phyloP scores from a whole-genome alignment of 1,140 invertebrate species.

The Bombyx mori region DNA sequence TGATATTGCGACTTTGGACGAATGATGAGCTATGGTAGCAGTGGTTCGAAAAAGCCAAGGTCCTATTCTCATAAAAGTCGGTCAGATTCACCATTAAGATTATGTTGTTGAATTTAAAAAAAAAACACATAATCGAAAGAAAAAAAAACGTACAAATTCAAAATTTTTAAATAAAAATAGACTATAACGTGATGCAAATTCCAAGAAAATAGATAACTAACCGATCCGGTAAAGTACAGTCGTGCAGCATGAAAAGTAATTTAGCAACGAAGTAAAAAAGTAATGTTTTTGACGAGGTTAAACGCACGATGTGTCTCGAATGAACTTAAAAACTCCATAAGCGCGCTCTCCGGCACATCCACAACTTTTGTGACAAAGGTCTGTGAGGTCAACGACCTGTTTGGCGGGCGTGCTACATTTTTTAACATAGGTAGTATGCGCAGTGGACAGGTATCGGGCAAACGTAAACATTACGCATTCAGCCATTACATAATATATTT shows the following conservation, averaged over 20 bases:
- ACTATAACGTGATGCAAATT: conserved; percentile 5
- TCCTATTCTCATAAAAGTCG: too few species aligned
- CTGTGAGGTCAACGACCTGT: conserved; percentile 45
- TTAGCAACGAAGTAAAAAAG: conserved; percentile 11
- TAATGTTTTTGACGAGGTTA: conserved; percentile 21
- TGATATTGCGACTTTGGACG: too few species aligned
- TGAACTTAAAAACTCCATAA: conserved; percentile 32
- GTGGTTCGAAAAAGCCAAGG: too few species aligned
- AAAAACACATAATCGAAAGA: too few species aligned
- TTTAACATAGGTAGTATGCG: conserved; percentile 36
- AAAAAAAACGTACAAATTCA: too few species aligned
- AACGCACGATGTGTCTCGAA: conserved; percentile 23
- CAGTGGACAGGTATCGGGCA: not conserved
- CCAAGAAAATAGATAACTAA: not conserved
- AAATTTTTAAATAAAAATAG: not conserved
- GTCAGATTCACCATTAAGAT: too few species aligned
- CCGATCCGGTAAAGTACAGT: conserved; percentile 1
- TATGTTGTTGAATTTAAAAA: too few species aligned
- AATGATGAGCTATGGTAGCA: too few species aligned
- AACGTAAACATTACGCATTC: conserved; percentile 15
- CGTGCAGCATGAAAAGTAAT: conserved; percentile 10
- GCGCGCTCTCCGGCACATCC: conserved; percentile 23
- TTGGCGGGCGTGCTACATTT: conserved; percentile 49
- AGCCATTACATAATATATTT: too few species aligned
- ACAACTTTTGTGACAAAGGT: conserved; percentile 61